Conservation (phyloP, 1,140 invertebrate species). For the Leptestheria dahalacensis region DNA sequence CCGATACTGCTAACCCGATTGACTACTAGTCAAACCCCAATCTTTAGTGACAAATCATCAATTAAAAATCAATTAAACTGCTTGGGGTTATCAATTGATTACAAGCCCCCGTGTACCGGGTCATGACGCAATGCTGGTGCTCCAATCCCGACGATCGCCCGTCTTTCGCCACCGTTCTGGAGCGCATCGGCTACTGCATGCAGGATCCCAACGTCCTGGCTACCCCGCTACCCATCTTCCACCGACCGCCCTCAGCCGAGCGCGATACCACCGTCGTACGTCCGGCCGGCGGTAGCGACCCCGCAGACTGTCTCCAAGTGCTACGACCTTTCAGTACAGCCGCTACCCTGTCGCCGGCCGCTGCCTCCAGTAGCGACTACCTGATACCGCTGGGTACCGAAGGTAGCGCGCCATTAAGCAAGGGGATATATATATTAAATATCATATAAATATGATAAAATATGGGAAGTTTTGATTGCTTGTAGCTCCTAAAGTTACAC, state of each 20-base stretch:
- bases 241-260: conserved; percentile 40
- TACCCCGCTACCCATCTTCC: conserved; percentile 44
- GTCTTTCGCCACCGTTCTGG: conserved; percentile 64
- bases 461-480: too few species aligned
- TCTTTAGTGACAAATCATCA: neutral
- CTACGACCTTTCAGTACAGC: conserved; percentile 18
- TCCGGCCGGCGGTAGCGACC: conserved; percentile 29
- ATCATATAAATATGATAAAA: too few species aligned
- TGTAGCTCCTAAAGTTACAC: too few species aligned
- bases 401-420: too few species aligned
- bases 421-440: too few species aligned
- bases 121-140: conserved; percentile 72
- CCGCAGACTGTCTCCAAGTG: conserved; percentile 25
- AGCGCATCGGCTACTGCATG: conserved; percentile 65
- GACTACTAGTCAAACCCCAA: too few species aligned
- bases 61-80: neutral
- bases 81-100: too few species aligned
- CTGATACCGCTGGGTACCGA: conserved; percentile 30
- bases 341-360: conserved; percentile 27
- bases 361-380: conserved; percentile 25
- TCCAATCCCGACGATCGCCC: conserved; percentile 69
- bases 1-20: too few species aligned
- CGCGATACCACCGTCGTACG: conserved; percentile 42
- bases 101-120: conserved; percentile 62
- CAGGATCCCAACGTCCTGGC: conserved; percentile 63